Conservation (phyloP, 2,888 invertebrate species). For the Ferrisia virgata region DNA sequence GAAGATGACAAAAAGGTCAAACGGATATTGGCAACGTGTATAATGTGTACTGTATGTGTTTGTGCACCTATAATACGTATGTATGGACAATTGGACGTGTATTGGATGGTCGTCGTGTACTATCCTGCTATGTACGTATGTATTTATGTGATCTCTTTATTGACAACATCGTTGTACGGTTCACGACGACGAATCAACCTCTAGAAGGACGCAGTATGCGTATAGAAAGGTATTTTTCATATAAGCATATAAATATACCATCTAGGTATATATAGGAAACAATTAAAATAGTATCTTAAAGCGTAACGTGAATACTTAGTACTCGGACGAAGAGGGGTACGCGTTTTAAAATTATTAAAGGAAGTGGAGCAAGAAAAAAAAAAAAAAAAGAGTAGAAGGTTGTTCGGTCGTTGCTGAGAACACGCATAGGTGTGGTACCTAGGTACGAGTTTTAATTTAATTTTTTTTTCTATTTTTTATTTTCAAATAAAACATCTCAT, state of each 20-base stretch:
- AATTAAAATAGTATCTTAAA: conserved; percentile 2
- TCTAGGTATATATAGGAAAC: neutral
- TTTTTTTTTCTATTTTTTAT: neutral
- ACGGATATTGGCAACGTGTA: neutral
- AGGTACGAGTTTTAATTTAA: neutral
- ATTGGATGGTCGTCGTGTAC: too few species aligned
- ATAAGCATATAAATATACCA: neutral
- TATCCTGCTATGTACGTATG: neutral
- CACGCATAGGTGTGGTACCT: conserved; percentile 6
- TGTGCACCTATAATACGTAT: too few species aligned
- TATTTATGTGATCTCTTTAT: neutral
- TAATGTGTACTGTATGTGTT: neutral
- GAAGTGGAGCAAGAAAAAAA: conserved; percentile 31
- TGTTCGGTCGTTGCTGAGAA: conserved; percentile 12
- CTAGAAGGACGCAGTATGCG: neutral
- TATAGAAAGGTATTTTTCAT: neutral
- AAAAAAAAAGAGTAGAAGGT: conserved; percentile 16
- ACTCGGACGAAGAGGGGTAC: neutral
- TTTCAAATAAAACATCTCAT: neutral
- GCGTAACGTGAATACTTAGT: neutral
- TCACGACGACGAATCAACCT: neutral
- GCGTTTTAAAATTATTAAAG: neutral
- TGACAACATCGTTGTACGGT: neutral
- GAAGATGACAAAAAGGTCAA: neutral
- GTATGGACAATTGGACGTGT: too few species aligned